phyloP scores from a whole-genome alignment of 1,140 invertebrate species.

The Gerris buenoi region DNA sequence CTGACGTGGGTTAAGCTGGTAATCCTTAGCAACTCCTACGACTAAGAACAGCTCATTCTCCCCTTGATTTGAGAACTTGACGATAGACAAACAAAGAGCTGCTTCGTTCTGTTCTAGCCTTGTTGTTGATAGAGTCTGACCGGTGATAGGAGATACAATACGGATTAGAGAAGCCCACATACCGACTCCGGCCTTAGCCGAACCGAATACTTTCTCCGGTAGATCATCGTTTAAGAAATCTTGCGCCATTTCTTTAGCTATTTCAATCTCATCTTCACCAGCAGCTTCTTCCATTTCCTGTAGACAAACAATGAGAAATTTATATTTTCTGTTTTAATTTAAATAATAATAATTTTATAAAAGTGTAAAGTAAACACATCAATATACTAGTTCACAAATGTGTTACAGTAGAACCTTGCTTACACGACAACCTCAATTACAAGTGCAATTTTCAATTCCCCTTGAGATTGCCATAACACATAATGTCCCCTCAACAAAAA shows the following conservation, averaged over 20 bases:
- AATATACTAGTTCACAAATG: no score
- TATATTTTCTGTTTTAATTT: no score
- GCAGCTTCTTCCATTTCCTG: constrained; percentile 95
- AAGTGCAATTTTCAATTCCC: no score
- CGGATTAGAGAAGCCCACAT: constrained; percentile 94
- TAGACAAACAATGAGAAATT: no score
- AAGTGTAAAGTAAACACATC: no score
- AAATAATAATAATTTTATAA: no score
- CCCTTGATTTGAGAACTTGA: constrained; percentile 52
- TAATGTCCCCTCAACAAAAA: no score
- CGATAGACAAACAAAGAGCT: constrained; percentile 55
- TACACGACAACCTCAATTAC: no score
- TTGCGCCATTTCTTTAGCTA: constrained; percentile 92
- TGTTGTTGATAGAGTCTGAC: constrained; percentile 63
- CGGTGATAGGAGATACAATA: constrained; percentile 76
- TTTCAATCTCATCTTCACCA: constrained; percentile 80
- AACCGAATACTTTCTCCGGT: constrained; percentile 83
- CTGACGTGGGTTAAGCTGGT: constrained; percentile 71
- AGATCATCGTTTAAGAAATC: constrained; percentile 89
- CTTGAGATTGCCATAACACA: no score
- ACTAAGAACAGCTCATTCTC: constrained; percentile 60
- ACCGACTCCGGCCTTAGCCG: constrained; percentile 87
- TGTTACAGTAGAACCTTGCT: no score
- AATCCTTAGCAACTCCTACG: constrained; percentile 80
- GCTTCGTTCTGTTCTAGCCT: constrained; percentile 92